Evolutionary conservation across 35 echinoderm and acorn worm genomes (phyloP).

Genomic region (Lytechinus pictus): DNA sequence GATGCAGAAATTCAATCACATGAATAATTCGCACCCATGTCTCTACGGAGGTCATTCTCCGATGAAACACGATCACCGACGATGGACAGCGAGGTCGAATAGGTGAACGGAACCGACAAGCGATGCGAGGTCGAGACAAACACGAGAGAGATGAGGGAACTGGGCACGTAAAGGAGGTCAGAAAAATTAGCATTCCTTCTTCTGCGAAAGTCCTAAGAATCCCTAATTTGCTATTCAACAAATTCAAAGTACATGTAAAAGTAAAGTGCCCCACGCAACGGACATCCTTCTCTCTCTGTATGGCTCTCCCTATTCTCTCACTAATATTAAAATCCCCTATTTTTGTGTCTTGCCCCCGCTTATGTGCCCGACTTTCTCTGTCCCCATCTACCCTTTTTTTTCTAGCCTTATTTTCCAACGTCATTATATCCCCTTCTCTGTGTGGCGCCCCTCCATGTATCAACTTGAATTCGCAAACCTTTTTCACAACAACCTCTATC

Average conservation of each 20-base stretch:
- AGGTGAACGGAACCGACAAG: neutral
- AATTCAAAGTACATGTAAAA: too few relatives aligned
- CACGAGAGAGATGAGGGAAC: neutral
- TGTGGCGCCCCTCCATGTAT: neutral
- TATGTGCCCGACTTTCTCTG: neutral
- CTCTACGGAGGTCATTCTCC: neutral
- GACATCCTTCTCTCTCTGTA: too few relatives aligned
- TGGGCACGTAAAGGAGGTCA: neutral
- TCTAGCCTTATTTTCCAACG: neutral
- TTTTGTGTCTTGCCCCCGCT: neutral
- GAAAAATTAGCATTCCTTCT: neutral
- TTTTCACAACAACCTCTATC: neutral
- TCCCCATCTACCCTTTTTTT: neutral
- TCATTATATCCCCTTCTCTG: neutral
- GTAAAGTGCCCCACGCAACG: too few relatives aligned
- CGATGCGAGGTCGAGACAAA: neutral
- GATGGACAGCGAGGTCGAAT: neutral
- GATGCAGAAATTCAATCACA: neutral
- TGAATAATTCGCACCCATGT: neutral
- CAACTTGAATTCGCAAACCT: neutral
- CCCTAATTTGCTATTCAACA: neutral
- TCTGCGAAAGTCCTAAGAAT: neutral
- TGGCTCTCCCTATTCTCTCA: too few relatives aligned
- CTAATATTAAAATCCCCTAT: neutral
- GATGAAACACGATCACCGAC: neutral